Evolutionary conservation across 1,140 invertebrate genomes (phyloP).

Genomic region (Tribolium castaneum): DNA sequence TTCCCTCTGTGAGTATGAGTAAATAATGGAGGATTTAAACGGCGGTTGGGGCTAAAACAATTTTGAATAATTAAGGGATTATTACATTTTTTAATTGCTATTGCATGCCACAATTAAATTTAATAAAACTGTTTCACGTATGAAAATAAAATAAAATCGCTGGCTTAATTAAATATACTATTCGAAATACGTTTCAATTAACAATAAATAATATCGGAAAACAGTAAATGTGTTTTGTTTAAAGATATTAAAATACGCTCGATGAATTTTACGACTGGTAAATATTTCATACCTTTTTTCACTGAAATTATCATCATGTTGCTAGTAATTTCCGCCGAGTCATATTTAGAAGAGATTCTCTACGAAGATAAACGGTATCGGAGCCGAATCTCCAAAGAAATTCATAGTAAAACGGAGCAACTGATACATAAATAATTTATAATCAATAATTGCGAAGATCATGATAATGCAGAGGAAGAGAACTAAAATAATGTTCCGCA

Average conservation of each 20-base stretch:
- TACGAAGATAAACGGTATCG: neutral
- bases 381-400: constrained; percentile 2
- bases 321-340: neutral
- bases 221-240: neutral
- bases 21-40: neutral
- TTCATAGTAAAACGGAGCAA: neutral
- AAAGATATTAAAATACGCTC: neutral
- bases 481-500: constrained; percentile 9
- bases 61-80: constrained; percentile 17
- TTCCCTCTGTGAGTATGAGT: neutral
- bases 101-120: neutral
- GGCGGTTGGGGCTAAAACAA: neutral
- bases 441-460: constrained; percentile 32
- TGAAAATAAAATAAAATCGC: constrained; percentile 3
- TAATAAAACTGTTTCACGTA: neutral
- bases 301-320: neutral
- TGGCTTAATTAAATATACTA: constrained; percentile 10
- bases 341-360: neutral
- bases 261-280: neutral
- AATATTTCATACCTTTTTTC: neutral
- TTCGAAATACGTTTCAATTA: constrained; percentile 12
- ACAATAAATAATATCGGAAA: neutral
- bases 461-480: neutral
- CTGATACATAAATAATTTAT: constrained; percentile 28
- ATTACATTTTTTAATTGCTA: constrained; percentile 25